These are phyloP conservation scores for Papilio xuthus DNA, from an alignment of 1,140 invertebrate species.

Conservation along the genomic window DNA sequence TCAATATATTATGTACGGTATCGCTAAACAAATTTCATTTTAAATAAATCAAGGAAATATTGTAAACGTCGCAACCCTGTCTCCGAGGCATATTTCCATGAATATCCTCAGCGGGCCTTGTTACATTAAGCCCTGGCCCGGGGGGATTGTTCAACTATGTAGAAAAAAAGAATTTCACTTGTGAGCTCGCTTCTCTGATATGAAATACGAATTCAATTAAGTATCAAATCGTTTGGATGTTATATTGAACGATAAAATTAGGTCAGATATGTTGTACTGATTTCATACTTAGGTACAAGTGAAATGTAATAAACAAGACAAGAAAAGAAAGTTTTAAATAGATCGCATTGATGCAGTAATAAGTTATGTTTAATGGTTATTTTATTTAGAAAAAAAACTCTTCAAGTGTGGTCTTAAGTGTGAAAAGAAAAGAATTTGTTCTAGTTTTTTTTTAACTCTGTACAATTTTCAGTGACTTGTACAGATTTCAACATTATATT, in stretches of 20 bases:
- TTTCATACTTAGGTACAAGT: neutral
- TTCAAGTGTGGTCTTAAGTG: no score
- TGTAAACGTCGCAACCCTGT: slow-evolving; percentile 23
- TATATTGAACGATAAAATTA: slow-evolving; percentile 56
- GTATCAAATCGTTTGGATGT: slow-evolving; percentile 46
- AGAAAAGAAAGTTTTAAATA: no score
- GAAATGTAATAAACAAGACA: neutral
- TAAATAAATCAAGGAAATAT: slow-evolving; percentile 28
- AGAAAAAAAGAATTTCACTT: slow-evolving; percentile 55
- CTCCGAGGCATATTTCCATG: slow-evolving; percentile 40
- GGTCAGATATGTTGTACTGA: slow-evolving; percentile 20
- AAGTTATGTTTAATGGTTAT: no score
- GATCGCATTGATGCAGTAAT: no score
- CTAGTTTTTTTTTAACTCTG: neutral
- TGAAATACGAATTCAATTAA: slow-evolving; percentile 65
- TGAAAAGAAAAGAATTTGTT: no score
- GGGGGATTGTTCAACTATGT: slow-evolving; percentile 58
- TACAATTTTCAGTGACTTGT: neutral
- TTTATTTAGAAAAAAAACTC: no score
- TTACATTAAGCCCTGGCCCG: slow-evolving; percentile 52
- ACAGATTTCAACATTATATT: neutral
- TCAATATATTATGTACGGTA: slow-evolving; percentile 5
- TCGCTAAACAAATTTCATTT: slow-evolving; percentile 23
- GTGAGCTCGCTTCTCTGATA: slow-evolving; percentile 49
- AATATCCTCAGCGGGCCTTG: slow-evolving; percentile 40